Evolutionary conservation across 2,113 vertebrate genomes (phyloP).

Genomic region (Rhadina sibilatrix): DNA sequence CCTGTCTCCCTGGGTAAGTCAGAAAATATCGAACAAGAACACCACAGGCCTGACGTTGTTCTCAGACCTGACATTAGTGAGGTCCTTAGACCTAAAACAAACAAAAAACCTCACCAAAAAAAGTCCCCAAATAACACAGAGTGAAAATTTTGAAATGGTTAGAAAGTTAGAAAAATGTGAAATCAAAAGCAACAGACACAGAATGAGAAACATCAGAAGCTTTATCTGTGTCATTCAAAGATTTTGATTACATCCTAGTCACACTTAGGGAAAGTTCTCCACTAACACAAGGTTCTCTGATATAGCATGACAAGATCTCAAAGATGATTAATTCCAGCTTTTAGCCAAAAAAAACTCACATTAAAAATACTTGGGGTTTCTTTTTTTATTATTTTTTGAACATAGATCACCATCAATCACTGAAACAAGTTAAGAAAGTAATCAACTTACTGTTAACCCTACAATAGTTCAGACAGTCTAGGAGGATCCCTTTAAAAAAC

Average conservation of each 20-base stretch:
- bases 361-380: background rate
- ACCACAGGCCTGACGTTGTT: background rate
- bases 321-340: background rate
- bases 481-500: background rate
- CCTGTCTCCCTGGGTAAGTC: background rate
- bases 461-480: background rate
- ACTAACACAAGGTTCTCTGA: background rate
- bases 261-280: background rate
- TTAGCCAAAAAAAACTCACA: background rate
- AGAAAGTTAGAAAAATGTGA: background rate
- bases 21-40: background rate
- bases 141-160: background rate
- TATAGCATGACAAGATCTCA: background rate
- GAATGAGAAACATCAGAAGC: background rate
- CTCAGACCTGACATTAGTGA: background rate
- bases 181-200: background rate
- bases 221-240: background rate
- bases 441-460: background rate
- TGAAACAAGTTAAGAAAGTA: background rate
- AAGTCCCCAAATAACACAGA: accelerated
- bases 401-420: background rate
- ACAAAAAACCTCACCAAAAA: accelerated
- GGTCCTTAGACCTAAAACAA: background rate
- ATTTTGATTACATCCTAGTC: background rate
- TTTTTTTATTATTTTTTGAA: background rate